Evolutionary conservation across 2,888 invertebrate species (phyloP).

Genomic region (Torymus auratus): DNA sequence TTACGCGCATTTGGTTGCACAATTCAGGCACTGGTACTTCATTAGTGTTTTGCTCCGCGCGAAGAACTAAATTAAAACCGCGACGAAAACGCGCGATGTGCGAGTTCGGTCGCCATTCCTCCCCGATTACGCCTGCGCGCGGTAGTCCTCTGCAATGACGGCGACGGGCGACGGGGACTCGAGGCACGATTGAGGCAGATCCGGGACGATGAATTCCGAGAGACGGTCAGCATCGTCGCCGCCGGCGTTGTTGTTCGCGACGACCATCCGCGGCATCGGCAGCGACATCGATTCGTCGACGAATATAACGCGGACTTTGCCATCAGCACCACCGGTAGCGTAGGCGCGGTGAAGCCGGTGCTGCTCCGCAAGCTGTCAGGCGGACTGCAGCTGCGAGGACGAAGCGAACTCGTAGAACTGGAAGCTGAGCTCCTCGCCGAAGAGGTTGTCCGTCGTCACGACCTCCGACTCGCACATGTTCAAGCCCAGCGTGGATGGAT

Average conservation of each 20-base stretch:
- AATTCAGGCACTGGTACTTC: conserved; percentile 61
- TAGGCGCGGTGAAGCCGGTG: conserved; percentile 9
- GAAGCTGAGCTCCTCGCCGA: conserved; percentile 78
- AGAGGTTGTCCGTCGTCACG: conserved; percentile 77
- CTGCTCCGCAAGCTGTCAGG: conserved; percentile 68
- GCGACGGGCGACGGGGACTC: not conserved
- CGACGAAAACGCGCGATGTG: no score
- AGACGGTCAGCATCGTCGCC: not conserved
- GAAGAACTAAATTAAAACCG: no score
- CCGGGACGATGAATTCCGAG: conserved; percentile 23
- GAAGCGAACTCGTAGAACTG: conserved; percentile 78
- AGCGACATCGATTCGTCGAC: conserved; percentile 65
- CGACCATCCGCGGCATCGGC: conserved; percentile 52
- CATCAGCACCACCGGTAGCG: not conserved
- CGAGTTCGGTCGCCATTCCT: no score
- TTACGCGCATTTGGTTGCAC: conserved; percentile 58
- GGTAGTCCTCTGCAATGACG: conserved; percentile 3
- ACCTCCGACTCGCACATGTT: conserved; percentile 78
- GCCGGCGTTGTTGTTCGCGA: conserved; percentile 59
- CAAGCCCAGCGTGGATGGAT: conserved; percentile 78
- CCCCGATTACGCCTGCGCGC: not conserved
- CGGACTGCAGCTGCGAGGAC: conserved; percentile 74
- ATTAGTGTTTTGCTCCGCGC: not conserved
- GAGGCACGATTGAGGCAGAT: not conserved
- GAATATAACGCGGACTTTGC: conserved; percentile 68